Percentiles rank a stretch among this genome's conserved stretches.
Evolutionary conservation across 2,797 vertebrate species (phyloP).

Genomic region (Pagetopsis macropterus): DNA sequence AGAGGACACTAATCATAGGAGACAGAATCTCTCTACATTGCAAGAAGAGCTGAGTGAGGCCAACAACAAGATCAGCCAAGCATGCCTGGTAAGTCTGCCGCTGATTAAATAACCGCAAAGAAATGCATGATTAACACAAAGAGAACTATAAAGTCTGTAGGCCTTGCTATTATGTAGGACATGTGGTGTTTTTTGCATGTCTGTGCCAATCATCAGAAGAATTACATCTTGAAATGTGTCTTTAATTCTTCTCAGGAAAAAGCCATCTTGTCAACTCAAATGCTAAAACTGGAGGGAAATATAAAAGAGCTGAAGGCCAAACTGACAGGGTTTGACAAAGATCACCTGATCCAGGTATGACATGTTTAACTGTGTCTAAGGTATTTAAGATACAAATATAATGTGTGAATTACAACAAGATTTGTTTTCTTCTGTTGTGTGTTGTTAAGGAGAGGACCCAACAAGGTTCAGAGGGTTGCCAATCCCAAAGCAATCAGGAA

Average conservation of each 20-base stretch:
- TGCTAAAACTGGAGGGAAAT: conserved; percentile 75
- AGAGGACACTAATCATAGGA: conserved; percentile 66
- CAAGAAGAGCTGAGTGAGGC: conserved; percentile 78
- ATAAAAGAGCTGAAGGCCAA: conserved; percentile 75
- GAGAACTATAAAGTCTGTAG: too few relatives aligned
- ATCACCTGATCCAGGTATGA: conserved; percentile 76
- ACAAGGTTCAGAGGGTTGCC: conserved; percentile 53
- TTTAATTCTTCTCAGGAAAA: conserved; percentile 76
- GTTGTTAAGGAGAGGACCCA: conserved; percentile 72
- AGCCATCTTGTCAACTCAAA: conserved; percentile 77
- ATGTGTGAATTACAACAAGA: not conserved
- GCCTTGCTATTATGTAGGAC: too few relatives aligned
- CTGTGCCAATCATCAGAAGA: not conserved
- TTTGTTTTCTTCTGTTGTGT: not conserved
- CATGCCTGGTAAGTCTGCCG: conserved; percentile 75
- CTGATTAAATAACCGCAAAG: not conserved
- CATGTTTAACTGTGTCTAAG: not conserved
- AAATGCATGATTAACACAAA: too few relatives aligned
- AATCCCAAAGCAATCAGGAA: conserved; percentile 57
- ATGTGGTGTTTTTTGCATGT: too few relatives aligned
- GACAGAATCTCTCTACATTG: conserved; percentile 61
- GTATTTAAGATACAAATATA: not conserved
- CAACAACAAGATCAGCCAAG: conserved; percentile 74
- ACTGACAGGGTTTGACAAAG: conserved; percentile 65
- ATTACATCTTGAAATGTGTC: not conserved